A percentile compares a stretch with the other conserved stretches of the same genome.
These are phyloP conservation scores for Campoletis raptor DNA, from an alignment of 2,888 invertebrate species.

Conservation along the genomic window DNA sequence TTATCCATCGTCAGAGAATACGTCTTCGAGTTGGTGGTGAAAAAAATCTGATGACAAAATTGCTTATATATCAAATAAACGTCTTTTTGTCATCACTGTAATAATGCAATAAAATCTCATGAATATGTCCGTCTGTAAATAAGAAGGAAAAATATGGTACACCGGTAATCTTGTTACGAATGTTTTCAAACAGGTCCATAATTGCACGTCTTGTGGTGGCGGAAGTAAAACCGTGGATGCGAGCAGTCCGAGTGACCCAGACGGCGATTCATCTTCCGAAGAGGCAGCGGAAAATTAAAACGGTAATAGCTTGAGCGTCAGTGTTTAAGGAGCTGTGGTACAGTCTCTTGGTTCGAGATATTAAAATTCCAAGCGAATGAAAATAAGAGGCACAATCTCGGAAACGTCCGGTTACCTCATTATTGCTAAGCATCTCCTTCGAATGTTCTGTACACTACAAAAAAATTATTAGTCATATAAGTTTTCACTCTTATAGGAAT, in stretches of 20 bases:
- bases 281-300: slow-evolving; percentile 10
- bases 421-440: not conserved
- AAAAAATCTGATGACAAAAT: not conserved
- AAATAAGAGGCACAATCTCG: not conserved
- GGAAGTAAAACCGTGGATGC: slow-evolving; percentile 33
- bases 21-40: too few relatives aligned
- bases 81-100: not conserved
- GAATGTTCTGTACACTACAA: not conserved
- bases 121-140: not conserved
- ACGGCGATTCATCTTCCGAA: slow-evolving; percentile 1
- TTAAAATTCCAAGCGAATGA: not conserved
- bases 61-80: not conserved
- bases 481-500: not conserved
- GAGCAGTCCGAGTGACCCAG: slow-evolving; percentile 2
- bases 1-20: too few relatives aligned
- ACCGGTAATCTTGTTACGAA: not conserved
- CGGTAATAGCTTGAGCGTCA: slow-evolving; percentile 4
- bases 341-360: not conserved
- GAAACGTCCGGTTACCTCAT: not conserved
- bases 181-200: not conserved
- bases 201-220: not conserved
- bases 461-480: not conserved
- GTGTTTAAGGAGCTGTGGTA: not conserved
- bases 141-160: not conserved
- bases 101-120: not conserved